phyloP scores from a whole-genome alignment of 1,140 invertebrate genomes.

The Babylonia areolata region DNA sequence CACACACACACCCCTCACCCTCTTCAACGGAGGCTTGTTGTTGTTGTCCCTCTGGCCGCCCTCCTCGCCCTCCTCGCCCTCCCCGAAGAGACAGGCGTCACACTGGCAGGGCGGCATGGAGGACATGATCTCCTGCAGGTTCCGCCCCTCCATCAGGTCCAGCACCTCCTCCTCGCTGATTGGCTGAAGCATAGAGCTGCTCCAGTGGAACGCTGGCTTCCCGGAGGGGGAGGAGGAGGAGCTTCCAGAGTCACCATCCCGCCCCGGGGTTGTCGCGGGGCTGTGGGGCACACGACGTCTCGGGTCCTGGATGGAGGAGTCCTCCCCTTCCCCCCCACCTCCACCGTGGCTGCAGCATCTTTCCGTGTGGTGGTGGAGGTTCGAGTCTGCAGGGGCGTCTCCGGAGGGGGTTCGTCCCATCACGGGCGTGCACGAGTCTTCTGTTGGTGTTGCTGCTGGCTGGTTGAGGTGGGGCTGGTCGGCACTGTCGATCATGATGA shows the following conservation, averaged over 20 bases:
- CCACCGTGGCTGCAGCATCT: too few species aligned
- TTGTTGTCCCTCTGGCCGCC: background rate
- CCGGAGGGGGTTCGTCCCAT: too few species aligned
- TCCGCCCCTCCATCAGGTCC: constrained; percentile 40
- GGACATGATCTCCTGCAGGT: constrained; percentile 39
- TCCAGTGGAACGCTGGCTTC: background rate
- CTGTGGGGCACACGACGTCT: background rate
- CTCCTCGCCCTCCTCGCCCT: background rate
- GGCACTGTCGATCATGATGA: background rate
- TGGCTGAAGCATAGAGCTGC: constrained; percentile 35
- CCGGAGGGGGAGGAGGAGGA: background rate
- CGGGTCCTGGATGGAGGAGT: background rate
- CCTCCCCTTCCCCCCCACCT: too few species aligned
- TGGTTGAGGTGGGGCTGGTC: background rate
- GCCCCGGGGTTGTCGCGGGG: background rate
- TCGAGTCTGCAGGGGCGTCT: too few species aligned
- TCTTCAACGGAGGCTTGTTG: background rate
- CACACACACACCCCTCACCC: background rate
- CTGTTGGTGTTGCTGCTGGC: background rate
- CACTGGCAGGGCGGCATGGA: constrained; percentile 52
- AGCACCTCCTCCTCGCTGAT: constrained; percentile 46
- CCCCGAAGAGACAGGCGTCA: constrained; percentile 50
- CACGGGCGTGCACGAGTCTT: background rate
- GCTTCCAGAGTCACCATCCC: background rate
- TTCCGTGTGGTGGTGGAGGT: too few species aligned